These are phyloP conservation scores for Myotis daubentonii DNA, from an alignment of 2,797 vertebrate genomes.

Conservation along the genomic window DNA sequence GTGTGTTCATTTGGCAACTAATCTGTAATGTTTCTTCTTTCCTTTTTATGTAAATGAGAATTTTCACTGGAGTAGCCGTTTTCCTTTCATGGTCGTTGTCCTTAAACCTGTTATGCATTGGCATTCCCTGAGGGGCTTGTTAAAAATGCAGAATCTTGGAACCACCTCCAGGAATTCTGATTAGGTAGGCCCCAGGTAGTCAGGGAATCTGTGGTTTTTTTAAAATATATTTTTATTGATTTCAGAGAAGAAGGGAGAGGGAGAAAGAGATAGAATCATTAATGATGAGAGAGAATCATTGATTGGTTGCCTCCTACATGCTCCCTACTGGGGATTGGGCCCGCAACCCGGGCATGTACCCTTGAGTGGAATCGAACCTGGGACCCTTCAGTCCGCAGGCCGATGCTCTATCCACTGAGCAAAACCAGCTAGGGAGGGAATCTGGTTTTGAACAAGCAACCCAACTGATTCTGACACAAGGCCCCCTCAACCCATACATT, in stretches of 20 bases:
- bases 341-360: no score
- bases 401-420: no score
- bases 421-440: no score
- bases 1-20: not conserved
- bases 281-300: no score
- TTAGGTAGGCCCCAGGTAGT: not conserved
- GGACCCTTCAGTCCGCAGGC: no score
- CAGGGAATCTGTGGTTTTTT: not conserved
- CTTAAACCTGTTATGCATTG: not conserved
- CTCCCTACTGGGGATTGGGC: no score
- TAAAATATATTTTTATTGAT: no score
- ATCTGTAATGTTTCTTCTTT: not conserved
- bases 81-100: not conserved
- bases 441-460: slow-evolving; percentile 1
- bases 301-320: no score
- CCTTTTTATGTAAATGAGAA: not conserved
- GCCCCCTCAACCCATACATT: not conserved
- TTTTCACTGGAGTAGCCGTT: not conserved
- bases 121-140: not conserved
- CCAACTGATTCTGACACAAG: not conserved
- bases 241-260: no score
- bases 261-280: no score
- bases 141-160: not conserved
- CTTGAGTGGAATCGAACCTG: no score
- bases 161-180: not conserved